A percentile compares a stretch with the other conserved stretches of the same genome.
These are phyloP conservation scores for Thyatira batis DNA, from an alignment of 2,888 invertebrate genomes.

Conservation along the genomic window DNA sequence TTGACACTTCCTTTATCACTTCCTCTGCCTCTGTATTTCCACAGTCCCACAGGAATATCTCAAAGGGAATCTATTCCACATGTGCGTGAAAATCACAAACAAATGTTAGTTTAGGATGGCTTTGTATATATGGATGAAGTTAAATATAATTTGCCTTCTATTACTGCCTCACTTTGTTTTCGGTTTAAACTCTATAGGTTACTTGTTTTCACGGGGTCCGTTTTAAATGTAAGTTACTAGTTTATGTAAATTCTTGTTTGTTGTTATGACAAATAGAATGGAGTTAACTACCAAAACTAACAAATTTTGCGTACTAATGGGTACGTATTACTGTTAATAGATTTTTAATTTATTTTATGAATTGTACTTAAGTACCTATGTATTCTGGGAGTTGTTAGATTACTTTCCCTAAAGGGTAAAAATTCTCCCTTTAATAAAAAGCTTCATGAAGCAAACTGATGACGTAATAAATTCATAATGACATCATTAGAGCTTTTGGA, in stretches of 20 bases:
- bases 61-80: background rate
- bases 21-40: background rate
- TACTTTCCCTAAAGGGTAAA: no score
- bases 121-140: background rate
- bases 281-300: no score
- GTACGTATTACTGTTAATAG: no score
- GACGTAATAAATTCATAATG: background rate
- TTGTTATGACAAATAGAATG: no score
- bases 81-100: background rate
- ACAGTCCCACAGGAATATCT: background rate
- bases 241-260: no score
- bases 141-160: background rate
- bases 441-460: background rate
- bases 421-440: no score
- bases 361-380: no score
- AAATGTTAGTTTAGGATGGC: conserved; percentile 1
- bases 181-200: background rate
- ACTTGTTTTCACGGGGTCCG: no score
- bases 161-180: background rate
- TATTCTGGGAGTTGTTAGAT: no score
- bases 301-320: no score
- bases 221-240: no score
- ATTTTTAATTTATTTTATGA: no score
- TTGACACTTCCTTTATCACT: background rate
- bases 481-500: conserved; percentile 9